Evolutionary conservation across 2,888 invertebrate species (phyloP).

Genomic region (Lepidochrysops patricia): DNA sequence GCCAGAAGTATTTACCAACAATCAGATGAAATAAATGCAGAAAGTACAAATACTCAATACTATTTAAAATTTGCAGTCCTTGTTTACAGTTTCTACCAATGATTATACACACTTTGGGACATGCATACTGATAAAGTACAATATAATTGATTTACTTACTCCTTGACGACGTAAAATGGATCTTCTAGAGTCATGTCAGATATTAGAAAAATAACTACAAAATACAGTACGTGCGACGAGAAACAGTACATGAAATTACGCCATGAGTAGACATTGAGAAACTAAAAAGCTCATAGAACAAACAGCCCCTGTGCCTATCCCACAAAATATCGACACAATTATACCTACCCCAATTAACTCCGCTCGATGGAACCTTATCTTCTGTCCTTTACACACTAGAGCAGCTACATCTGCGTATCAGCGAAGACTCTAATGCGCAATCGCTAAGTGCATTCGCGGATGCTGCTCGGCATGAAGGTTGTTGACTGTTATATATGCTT

Average conservation of each 20-base stretch:
- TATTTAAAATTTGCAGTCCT: background rate
- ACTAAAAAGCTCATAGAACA: constrained; percentile 31
- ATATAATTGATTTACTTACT: constrained; percentile 79
- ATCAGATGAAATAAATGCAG: background rate
- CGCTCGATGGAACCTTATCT: constrained; percentile 49
- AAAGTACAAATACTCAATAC: background rate
- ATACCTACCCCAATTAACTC: constrained; percentile 45
- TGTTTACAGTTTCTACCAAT: background rate
- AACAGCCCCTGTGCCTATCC: constrained; percentile 52
- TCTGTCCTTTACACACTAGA: constrained; percentile 58
- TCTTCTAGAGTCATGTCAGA: constrained; percentile 98
- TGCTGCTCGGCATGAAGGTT: background rate
- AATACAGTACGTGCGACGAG: constrained; percentile 50
- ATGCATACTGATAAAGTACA: background rate
- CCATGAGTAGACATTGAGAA: constrained; percentile 32
- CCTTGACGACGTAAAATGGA: constrained; percentile 98
- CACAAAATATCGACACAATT: constrained; percentile 64
- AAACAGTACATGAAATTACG: constrained; percentile 25
- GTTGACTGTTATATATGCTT: constrained; percentile 14
- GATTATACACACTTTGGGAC: background rate
- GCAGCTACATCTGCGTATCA: constrained; percentile 36
- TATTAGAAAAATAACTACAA: constrained; percentile 42
- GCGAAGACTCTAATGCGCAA: constrained; percentile 47
- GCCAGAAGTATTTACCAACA: background rate
- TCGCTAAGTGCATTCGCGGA: constrained; percentile 32